Base-by-base conservation (phyloP, 2,888 invertebrate species). In the Anodontia alba region DNA sequence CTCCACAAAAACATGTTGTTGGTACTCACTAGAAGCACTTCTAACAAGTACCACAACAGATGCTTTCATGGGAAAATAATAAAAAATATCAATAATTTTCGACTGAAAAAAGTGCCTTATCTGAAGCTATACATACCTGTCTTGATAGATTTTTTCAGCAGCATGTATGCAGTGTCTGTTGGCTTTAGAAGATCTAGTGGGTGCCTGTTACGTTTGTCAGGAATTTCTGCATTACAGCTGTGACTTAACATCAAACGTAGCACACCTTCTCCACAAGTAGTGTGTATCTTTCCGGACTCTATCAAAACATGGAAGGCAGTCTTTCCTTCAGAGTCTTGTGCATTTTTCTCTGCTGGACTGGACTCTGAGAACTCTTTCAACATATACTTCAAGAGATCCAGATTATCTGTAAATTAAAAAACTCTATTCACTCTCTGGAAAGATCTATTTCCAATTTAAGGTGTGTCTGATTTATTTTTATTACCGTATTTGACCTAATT, bases 111-210 rank as follows among this genome's bases (percentile, higher is more conserved):
- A n/a, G n/a, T n/a, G n/a, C n/a, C n/a, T n/a, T n/a, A n/a, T n/a
- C n/a, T n/a, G n/a, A n/a, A n/a, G n/a, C n/a, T n/a, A n/a, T n/a
- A 38, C 5, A 38, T 69, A 82, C 79, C 82, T 73, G 82, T 36
- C 62, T 85, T 87, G 67, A 73, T 57, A 49, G 77, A 67, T 10
- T 79, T 78, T 26, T 74, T 54, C 20, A 68, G 46, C 12, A 89
- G 54, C 29, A 17, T 51, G 72, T 82, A 86, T 0, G 77, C 84
- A 7, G 73, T 78, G 29, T 85, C 87, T 5, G 49, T 68, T 10
- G 81, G 54, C 17, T 70, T 73, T 1, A 89, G 74, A 43, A 87
- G 88, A 26, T 88, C 84, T 36, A 88, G 78, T 1, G 89, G 86
- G 10, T 51, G 62, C 43, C 85, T 87, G 15, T 76, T 79, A 10